Evolutionary conservation across 2,888 invertebrate species (phyloP), one percentile per base, ranked within the genome.

Genomic region (Caenorhabditis sp.): DNA sequence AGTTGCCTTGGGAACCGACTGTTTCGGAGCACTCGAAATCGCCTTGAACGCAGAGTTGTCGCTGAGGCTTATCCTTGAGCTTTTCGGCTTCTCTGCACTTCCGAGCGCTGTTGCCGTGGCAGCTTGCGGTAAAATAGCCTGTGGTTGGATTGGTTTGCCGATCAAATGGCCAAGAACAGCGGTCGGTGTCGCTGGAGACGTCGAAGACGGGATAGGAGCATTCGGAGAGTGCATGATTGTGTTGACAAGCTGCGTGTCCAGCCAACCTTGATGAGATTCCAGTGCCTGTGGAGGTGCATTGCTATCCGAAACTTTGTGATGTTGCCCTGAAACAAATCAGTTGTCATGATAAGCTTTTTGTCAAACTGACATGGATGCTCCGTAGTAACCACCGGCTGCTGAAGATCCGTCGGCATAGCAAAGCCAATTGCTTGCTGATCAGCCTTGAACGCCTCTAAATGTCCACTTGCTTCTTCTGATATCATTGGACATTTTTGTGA

Each of bases 11-110:
- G 81, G 65, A 26, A 71, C 62, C 4, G 78, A 79, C n/a, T 70
- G 64, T 24, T 71, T 70, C 50, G 62, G 62, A 20, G 50, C 47
- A 11, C 47, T 47, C n/a, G 60, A 44, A 18, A 76, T 68, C 6
- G 70, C 65, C 26, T 55, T 72, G 68, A 80, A 68, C 18, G 61
- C 81, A 15, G 82, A 82, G 47, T 78, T 77, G 28, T 82, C 82
- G 26, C 82, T 82, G 8, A 82, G 40, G 37, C 67, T 82, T 28
- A 82, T 82, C 18, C 71, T 44, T 0, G 82, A 82, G 28, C 82
- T 77, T 35, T 82, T 77, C 51, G 82, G 82, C 35, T 60, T 60
- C 22, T 82, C 82, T 4, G 82, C 82, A n/a, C 77, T 77, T 58
- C 82, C 82, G 3, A 82, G 8, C 1, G 56, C 82, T 15, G 62